Base-by-base conservation (phyloP, 2,888 invertebrate genomes). In the Tanaodytes sp. region DNA sequence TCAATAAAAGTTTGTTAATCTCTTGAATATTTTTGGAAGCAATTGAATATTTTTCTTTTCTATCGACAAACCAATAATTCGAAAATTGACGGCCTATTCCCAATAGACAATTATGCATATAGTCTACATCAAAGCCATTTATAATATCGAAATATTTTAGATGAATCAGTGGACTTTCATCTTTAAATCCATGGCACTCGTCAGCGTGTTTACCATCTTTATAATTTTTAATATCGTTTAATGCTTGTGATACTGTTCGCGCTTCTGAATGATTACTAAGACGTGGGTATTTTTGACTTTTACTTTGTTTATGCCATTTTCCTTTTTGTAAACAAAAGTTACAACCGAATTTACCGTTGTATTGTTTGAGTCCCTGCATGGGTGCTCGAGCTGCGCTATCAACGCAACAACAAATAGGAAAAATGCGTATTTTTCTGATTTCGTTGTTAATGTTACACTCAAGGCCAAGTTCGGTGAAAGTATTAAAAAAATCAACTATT, bases 41-140 rank as follows among this genome's bases (percentile, higher is more conserved):
- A 15, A 30, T 9, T 6, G 36, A 51, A 37, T 51, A 36, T n/a
- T 16, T 9, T 5, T 14, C 1, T n/a, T 51, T 49, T 4, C 8
- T 16, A 6, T 27, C 20, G 14, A 52, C 12, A 14, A 71, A 55
- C 71, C 71, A 71, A 37, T 66, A 69, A 12, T 42, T 39, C 11
- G 31, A 23, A 51, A 72, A 70, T 40, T 67, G 69, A 9, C 52
- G 33, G 31, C 48, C 58, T 2, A 66, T 55, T 4, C 72, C 69
- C 14, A 62, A 31, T 23, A 61, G 48, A 15, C 63, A 63, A 31
- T 36, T 46, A 39, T 74, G 74, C 71, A 74, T 74, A 43, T 61
- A 66, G 36, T 74, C 71, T 5, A 58, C 52, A 16, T 36, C 33
- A 8, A 74, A 45, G 9, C 58, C 51, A 9, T 66, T 43, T 11